Evolutionary conservation across 2,888 invertebrate species (phyloP).

Genomic region (Diaperis boleti): DNA sequence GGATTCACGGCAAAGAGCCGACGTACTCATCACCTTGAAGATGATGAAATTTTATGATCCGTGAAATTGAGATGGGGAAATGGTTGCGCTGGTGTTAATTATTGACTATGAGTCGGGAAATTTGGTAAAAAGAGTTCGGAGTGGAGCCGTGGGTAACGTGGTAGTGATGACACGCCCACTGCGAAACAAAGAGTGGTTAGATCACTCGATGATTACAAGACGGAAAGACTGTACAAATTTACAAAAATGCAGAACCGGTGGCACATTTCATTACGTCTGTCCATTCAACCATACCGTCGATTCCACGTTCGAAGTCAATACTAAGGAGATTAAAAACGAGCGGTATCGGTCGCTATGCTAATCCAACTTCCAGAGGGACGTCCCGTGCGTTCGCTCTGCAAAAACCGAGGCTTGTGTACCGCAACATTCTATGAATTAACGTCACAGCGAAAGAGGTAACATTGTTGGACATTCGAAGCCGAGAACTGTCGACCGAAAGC

Average conservation of each 20-base stretch:
- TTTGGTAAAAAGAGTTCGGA: no score
- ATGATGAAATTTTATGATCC: conserved; percentile 31
- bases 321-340: conserved; percentile 28
- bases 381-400: conserved; percentile 7
- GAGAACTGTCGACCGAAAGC: background rate
- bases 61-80: conserved; percentile 18
- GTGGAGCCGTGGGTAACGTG: no score
- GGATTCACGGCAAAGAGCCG: conserved; percentile 35
- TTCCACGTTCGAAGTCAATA: conserved; percentile 32
- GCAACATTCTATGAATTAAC: conserved; percentile 7
- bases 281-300: conserved; percentile 21
- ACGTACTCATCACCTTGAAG: conserved; percentile 30
- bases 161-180: no score
- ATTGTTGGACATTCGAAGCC: conserved; percentile 4
- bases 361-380: conserved; percentile 23
- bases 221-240: no score
- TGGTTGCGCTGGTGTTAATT: conserved; percentile 5
- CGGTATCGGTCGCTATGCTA: conserved; percentile 23
- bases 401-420: conserved; percentile 1
- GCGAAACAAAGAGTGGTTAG: no score
- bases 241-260: no score
- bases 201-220: no score
- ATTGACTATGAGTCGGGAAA: no score
- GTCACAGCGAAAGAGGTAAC: conserved; percentile 11
- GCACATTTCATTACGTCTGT: no score